These are phyloP conservation scores for Epicauta chinensis DNA, from an alignment of 1,140 invertebrate genomes.

Conservation along the genomic window DNA sequence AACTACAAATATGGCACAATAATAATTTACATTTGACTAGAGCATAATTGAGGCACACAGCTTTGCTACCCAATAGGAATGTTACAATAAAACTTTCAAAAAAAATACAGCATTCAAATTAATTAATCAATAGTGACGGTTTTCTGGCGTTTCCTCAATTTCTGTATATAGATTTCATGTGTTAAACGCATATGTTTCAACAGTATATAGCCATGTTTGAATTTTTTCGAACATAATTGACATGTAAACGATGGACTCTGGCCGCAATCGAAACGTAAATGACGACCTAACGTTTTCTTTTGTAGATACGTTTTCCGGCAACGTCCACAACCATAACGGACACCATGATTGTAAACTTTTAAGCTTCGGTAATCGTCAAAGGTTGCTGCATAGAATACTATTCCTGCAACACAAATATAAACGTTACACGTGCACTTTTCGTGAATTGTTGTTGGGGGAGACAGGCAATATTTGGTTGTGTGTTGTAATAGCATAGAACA, in stretches of 20 bases:
- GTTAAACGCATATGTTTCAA: conserved; percentile 43
- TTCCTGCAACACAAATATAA: conserved; percentile 14
- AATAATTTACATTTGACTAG: not conserved
- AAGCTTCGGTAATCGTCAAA: conserved; percentile 33
- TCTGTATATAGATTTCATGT: conserved; percentile 35
- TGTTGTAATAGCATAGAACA: not conserved
- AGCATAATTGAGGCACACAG: conserved; percentile 10
- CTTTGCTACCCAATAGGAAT: not conserved
- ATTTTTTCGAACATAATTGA: conserved; percentile 46
- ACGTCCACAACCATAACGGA: conserved; percentile 49
- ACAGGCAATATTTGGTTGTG: not conserved
- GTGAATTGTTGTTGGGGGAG: no score
- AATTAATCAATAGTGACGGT: not conserved
- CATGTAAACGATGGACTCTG: conserved; percentile 60
- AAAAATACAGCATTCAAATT: not conserved
- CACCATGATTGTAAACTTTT: conserved; percentile 29
- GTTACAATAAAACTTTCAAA: conserved; percentile 1
- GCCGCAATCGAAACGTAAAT: conserved; percentile 52
- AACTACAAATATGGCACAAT: no score
- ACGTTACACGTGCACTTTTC: no score
- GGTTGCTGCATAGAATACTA: conserved; percentile 22
- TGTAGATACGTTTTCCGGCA: conserved; percentile 55
- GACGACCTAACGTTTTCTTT: conserved; percentile 47
- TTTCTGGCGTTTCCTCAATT: conserved; percentile 28
- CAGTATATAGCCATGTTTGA: conserved; percentile 47